A percentile compares a stretch with the other conserved stretches of the same genome.
These are phyloP conservation scores for Perca schrenkii DNA, from an alignment of 2,113 vertebrate genomes.

Conservation along the genomic window DNA sequence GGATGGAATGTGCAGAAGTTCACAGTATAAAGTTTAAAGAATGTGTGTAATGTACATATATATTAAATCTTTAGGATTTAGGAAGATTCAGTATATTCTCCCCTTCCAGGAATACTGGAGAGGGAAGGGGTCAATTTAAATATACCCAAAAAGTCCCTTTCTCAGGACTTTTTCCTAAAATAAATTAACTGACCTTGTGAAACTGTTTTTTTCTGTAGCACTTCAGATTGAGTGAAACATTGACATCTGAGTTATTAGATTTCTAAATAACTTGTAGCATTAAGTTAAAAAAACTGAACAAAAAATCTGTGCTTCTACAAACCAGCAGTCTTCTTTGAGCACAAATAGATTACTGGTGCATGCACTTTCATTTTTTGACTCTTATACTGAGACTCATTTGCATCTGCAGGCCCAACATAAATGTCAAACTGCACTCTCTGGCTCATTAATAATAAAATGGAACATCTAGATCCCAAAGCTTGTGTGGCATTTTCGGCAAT, in stretches of 20 bases:
- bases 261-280: conserved; percentile 5
- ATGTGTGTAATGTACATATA: not conserved
- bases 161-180: not conserved
- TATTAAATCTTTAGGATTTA: not conserved
- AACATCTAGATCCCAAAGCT: conserved; percentile 78
- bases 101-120: not conserved
- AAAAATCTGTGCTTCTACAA: conserved; percentile 10
- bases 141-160: not conserved
- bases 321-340: conserved; percentile 7
- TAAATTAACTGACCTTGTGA: not conserved
- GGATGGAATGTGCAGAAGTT: not conserved
- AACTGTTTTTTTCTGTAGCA: conserved; percentile 15
- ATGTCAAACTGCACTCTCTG: conserved; percentile 80
- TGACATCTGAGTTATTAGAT: conserved; percentile 12
- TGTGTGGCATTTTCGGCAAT: conserved; percentile 83
- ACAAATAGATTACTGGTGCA: conserved; percentile 46
- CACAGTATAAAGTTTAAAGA: not conserved
- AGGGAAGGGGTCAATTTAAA: not conserved
- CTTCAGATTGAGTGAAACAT: not conserved
- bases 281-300: not conserved
- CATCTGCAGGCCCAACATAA: conserved; percentile 80
- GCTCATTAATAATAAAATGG: conserved; percentile 85
- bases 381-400: conserved; percentile 75
- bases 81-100: not conserved
- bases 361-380: conserved; percentile 52